These are phyloP conservation scores for Lepus oiostolus DNA, from an alignment of 2,797 vertebrate genomes.

Conservation along the genomic window DNA sequence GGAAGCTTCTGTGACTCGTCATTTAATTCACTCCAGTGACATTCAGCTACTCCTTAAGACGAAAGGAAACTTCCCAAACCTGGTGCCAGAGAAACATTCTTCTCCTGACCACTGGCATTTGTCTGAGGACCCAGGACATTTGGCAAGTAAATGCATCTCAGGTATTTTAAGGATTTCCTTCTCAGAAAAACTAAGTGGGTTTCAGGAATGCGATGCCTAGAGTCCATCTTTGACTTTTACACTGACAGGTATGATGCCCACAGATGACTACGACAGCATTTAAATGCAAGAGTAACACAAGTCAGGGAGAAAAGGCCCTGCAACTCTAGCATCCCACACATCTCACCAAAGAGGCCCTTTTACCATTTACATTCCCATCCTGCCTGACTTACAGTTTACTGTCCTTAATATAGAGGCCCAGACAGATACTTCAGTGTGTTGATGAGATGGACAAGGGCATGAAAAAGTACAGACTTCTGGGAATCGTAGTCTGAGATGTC, in stretches of 20 bases:
- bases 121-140: background rate
- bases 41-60: slow-evolving; percentile 38
- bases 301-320: background rate
- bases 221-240: slow-evolving; percentile 27
- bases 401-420: background rate
- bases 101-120: background rate
- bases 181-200: slow-evolving; percentile 26
- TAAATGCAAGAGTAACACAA: slow-evolving; percentile 39
- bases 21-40: slow-evolving; percentile 60
- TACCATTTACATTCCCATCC: background rate
- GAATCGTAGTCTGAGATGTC: background rate
- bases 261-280: background rate
- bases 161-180: slow-evolving; percentile 53
- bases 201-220: slow-evolving; percentile 32
- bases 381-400: background rate
- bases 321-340: background rate
- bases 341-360: background rate
- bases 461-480: background rate
- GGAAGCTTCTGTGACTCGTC: background rate
- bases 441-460: background rate
- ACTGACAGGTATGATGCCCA: background rate
- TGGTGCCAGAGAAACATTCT: slow-evolving; percentile 1
- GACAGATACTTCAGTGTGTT: background rate
- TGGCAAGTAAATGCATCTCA: slow-evolving; percentile 52
- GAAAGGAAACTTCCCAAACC: slow-evolving; percentile 38